phyloP scores from a whole-genome alignment of 2,888 invertebrate genomes.

The Callimorpha dominula region DNA sequence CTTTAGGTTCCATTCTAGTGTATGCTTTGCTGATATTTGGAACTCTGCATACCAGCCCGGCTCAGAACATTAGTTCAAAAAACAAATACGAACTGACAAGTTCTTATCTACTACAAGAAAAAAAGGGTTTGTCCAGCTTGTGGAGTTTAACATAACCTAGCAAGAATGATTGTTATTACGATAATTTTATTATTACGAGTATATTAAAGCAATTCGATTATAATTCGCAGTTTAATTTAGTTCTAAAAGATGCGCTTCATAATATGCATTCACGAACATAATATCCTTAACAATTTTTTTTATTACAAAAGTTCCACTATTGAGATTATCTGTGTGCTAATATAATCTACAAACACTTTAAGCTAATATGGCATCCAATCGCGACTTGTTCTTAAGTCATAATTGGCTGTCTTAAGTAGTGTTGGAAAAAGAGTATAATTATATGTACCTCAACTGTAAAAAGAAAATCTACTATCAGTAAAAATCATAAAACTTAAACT shows the following conservation, averaged over 20 bases:
- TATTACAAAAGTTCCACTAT: neutral
- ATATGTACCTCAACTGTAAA: neutral
- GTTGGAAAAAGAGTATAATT: slow-evolving; percentile 75
- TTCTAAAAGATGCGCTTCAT: neutral
- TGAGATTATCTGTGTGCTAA: neutral
- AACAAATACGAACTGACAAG: neutral
- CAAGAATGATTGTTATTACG: neutral
- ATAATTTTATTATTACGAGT: neutral
- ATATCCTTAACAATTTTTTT: neutral
- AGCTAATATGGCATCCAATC: slow-evolving; percentile 87
- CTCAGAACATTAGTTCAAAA: slow-evolving; percentile 65
- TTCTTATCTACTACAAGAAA: neutral
- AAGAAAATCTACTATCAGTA: neutral
- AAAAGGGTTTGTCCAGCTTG: neutral
- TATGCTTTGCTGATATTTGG: slow-evolving; percentile 93
- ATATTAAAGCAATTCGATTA: neutral
- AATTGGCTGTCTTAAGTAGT: slow-evolving; percentile 82
- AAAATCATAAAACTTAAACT: neutral
- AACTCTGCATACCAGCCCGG: slow-evolving; percentile 90
- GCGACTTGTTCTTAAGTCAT: slow-evolving; percentile 90
- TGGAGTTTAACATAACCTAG: neutral
- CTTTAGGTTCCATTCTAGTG: slow-evolving; percentile 92
- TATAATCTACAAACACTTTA: neutral
- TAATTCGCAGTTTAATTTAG: neutral
- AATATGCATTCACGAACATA: neutral